A percentile compares a stretch with the other conserved stretches of the same genome.
phyloP scores from a whole-genome alignment of 2,113 vertebrate species.

The Strix aluco region DNA sequence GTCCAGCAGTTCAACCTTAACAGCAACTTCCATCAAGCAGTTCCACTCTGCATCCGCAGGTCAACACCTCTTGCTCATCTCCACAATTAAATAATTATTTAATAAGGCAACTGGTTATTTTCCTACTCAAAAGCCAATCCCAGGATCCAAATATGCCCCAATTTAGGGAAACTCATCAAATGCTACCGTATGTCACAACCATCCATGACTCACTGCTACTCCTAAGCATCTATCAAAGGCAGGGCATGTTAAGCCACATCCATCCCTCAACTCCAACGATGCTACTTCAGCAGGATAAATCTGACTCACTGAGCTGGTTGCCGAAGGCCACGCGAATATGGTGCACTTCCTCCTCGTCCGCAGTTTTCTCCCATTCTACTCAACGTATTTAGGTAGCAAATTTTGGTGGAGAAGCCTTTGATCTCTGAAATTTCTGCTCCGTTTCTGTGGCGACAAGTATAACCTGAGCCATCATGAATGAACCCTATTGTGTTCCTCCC shows the following conservation, averaged over 20 bases:
- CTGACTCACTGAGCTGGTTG: neutral
- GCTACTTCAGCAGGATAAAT: neutral
- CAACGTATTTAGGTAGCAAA: neutral
- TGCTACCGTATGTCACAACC: rapidly evolving
- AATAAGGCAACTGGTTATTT: neutral
- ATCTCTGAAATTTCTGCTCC: constrained; percentile 28
- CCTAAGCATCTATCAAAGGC: neutral
- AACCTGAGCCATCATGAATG: neutral
- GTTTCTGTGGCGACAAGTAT: constrained; percentile 4
- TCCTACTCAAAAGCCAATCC: neutral
- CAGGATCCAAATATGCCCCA: neutral
- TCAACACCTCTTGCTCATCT: rapidly evolving
- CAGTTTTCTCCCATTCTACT: neutral
- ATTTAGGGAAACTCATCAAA: neutral
- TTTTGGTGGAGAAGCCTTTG: constrained; percentile 36
- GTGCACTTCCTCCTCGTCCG: neutral
- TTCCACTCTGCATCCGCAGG: neutral
- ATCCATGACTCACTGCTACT: neutral
- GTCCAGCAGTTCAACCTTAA: neutral
- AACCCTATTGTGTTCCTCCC: constrained; percentile 8
- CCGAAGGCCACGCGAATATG: neutral
- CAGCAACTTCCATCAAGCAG: neutral
- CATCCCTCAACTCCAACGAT: neutral
- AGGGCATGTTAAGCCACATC: neutral
- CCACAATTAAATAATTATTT: neutral